phyloP scores from a whole-genome alignment of 2,797 vertebrate species.

The Morus bassanus region DNA sequence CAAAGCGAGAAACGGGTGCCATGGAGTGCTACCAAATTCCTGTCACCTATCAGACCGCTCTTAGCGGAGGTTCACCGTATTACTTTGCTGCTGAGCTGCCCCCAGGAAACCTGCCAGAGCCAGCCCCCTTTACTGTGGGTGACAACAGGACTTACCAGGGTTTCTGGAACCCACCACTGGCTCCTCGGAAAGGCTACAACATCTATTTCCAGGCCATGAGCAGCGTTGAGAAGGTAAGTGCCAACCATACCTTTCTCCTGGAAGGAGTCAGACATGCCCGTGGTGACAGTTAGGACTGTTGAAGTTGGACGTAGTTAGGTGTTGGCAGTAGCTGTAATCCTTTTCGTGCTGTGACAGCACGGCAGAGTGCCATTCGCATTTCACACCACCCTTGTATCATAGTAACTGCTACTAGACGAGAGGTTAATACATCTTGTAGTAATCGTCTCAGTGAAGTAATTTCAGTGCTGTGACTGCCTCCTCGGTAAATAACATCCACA shows the following conservation, averaged over 20 bases:
- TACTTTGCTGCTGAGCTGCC: slow-evolving; percentile 96
- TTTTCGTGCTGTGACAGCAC: background rate
- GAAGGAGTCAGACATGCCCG: background rate
- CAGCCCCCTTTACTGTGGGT: slow-evolving; percentile 93
- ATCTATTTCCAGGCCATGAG: slow-evolving; percentile 99
- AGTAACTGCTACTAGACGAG: background rate
- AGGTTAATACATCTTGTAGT: background rate
- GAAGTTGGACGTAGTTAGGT: background rate
- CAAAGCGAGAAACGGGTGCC: slow-evolving; percentile 84
- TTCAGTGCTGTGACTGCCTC: slow-evolving; percentile 6
- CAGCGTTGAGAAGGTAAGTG: slow-evolving; percentile 93
- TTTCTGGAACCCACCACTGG: slow-evolving; percentile 96
- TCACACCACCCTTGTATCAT: background rate
- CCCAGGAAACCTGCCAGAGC: slow-evolving; percentile 90
- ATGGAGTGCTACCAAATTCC: slow-evolving; percentile 93
- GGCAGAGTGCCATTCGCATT: background rate
- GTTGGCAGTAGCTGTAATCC: background rate
- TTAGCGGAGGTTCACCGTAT: slow-evolving; percentile 86
- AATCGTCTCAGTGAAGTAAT: slow-evolving; percentile 5
- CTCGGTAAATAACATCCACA: background rate
- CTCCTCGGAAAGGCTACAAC: slow-evolving; percentile 97
- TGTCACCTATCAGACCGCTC: slow-evolving; percentile 87
- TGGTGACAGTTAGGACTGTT: background rate
- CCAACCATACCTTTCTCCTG: background rate
- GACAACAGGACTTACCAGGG: slow-evolving; percentile 98